Conservation (phyloP, 2,797 vertebrate species). For the Coregonus ussuriensis region DNA sequence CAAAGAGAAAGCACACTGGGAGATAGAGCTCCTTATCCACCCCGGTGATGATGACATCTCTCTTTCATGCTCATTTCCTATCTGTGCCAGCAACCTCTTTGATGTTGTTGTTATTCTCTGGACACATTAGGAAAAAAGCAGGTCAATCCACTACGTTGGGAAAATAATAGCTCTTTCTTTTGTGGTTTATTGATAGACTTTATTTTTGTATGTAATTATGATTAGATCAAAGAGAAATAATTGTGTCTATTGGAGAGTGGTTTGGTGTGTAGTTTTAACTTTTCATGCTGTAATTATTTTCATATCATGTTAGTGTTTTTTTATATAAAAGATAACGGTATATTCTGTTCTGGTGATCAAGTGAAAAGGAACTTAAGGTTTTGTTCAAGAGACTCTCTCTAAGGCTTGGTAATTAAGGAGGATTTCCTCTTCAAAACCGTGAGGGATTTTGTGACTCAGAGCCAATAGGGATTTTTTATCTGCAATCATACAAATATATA, state of each 20-base stretch:
- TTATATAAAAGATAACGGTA: neutral
- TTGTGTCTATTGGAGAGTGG: constrained; percentile 8
- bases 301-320: neutral
- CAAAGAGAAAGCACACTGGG: constrained; percentile 1
- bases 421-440: neutral
- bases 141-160: neutral
- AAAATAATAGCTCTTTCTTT: constrained; percentile 3
- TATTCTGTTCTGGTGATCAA: neutral
- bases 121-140: constrained; percentile 7
- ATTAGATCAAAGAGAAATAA: constrained; percentile 4
- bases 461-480: neutral
- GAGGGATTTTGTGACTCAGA: neutral
- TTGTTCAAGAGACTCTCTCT: neutral
- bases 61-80: neutral
- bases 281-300: neutral
- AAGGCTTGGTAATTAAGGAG: neutral
- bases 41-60: neutral
- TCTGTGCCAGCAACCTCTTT: neutral
- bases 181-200: neutral
- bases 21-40: neutral
- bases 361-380: neutral
- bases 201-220: constrained; percentile 6
- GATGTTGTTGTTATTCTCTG: constrained; percentile 9
- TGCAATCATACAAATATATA: neutral
- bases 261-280: neutral